Evolutionary conservation across 2,797 vertebrate genomes (phyloP).

Genomic region (Pogoniulus pusillus): DNA sequence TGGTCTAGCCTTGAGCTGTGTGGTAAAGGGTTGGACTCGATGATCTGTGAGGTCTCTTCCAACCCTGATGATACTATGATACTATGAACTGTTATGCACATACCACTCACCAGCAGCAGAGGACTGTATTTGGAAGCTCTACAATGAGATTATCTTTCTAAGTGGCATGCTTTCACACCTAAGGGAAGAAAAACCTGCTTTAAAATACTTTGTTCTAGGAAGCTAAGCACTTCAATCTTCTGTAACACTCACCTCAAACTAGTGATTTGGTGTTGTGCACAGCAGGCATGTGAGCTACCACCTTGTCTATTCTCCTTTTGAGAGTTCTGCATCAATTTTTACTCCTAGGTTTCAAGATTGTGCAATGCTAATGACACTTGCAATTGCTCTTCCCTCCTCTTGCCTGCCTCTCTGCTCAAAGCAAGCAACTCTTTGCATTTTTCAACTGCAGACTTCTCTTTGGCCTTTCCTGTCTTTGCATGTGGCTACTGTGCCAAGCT

Average conservation of each 20-base stretch:
- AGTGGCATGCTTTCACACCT: background rate
- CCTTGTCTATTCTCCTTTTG: background rate
- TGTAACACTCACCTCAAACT: background rate
- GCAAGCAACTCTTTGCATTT: background rate
- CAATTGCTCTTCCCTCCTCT: background rate
- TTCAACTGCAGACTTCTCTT: background rate
- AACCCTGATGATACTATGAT: too few relatives aligned
- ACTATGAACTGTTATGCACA: too few relatives aligned
- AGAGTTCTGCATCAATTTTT: background rate
- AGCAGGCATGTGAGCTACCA: background rate
- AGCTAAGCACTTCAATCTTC: background rate
- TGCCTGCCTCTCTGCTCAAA: background rate
- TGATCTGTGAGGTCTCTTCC: too few relatives aligned
- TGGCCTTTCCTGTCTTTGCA: background rate
- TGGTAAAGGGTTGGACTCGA: too few relatives aligned
- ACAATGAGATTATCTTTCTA: background rate
- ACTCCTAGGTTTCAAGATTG: background rate
- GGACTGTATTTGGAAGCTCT: background rate
- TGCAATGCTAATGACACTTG: background rate
- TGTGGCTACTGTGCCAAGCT: background rate
- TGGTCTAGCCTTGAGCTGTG: too few relatives aligned
- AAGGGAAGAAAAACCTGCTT: constrained; percentile 25
- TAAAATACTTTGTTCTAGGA: background rate
- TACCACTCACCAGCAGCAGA: too few relatives aligned
- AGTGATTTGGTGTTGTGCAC: background rate